Conservation (phyloP, 1,140 invertebrate species). For the Halesus radiatus region DNA sequence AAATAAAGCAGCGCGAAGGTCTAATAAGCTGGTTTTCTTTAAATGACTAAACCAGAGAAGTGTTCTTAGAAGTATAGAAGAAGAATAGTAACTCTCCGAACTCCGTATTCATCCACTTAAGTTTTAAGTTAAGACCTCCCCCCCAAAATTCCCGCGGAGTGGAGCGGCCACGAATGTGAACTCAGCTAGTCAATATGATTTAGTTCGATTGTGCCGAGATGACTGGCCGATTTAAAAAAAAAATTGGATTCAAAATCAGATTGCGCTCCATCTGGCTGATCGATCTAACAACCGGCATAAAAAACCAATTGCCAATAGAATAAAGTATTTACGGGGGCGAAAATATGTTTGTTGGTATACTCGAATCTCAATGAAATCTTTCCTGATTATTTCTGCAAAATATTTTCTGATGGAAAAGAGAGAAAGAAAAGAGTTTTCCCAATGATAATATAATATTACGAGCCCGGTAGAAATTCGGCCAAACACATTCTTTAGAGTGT, state of each 20-base stretch:
- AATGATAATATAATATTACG: no score
- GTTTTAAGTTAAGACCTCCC: constrained; percentile 9
- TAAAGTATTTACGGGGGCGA: background rate
- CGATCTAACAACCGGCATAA: no score
- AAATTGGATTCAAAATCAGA: no score
- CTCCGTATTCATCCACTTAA: background rate
- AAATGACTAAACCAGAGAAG: constrained; percentile 24
- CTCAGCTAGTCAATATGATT: no score
- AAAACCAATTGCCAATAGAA: background rate
- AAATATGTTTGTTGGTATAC: background rate
- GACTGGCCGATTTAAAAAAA: no score
- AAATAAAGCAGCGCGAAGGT: constrained; percentile 21
- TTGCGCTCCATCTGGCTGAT: no score
- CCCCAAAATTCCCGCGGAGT: background rate
- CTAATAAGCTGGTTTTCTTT: constrained; percentile 40
- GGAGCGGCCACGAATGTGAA: background rate
- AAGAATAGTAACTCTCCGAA: background rate
- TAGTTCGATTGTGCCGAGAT: no score
- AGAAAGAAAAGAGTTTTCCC: background rate
- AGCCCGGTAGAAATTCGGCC: background rate
- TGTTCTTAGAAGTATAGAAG: background rate
- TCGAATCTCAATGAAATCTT: no score
- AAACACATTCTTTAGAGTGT: constrained; percentile 6
- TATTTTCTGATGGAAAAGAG: background rate
- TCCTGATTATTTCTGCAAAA: background rate